These are phyloP conservation scores for Aleiodes leptofemur DNA, from an alignment of 2,888 invertebrate genomes.

Conservation along the genomic window DNA sequence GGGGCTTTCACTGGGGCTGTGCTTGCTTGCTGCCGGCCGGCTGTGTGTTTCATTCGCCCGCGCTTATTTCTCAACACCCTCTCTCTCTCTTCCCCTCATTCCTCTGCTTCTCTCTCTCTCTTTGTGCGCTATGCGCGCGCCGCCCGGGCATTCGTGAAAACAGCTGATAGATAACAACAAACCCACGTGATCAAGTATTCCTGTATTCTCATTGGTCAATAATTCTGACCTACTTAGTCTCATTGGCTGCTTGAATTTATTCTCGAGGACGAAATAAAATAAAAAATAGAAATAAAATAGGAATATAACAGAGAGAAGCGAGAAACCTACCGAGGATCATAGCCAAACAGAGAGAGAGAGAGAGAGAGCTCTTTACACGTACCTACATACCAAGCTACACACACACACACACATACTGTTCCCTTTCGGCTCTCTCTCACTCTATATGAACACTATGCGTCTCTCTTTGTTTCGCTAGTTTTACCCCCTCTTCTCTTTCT, in stretches of 20 bases:
- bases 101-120: neutral
- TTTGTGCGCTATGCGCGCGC: slow-evolving; percentile 48
- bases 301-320: slow-evolving; percentile 24
- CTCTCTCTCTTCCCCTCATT: slow-evolving; percentile 68
- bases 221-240: slow-evolving; percentile 79
- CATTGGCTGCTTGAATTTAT: slow-evolving; percentile 71
- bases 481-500: slow-evolving; percentile 22
- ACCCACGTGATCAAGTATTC: slow-evolving; percentile 78
- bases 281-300: neutral
- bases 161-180: slow-evolving; percentile 84
- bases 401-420: neutral
- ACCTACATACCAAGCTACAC: too few species aligned
- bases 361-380: slow-evolving; percentile 15
- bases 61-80: slow-evolving; percentile 55
- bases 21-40: slow-evolving; percentile 70
- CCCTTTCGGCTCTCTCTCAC: slow-evolving; percentile 16
- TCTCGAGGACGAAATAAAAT: slow-evolving; percentile 62
- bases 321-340: slow-evolving; percentile 55
- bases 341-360: slow-evolving; percentile 51
- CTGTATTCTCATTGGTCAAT: slow-evolving; percentile 75
- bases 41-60: slow-evolving; percentile 60
- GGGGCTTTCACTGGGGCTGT: slow-evolving; percentile 72
- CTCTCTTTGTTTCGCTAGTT: slow-evolving; percentile 13
- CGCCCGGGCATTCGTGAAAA: slow-evolving; percentile 70
- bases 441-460: slow-evolving; percentile 54